Evolutionary conservation across 1,140 invertebrate genomes (phyloP).

Genomic region (Drosophila lacertosa): DNA sequence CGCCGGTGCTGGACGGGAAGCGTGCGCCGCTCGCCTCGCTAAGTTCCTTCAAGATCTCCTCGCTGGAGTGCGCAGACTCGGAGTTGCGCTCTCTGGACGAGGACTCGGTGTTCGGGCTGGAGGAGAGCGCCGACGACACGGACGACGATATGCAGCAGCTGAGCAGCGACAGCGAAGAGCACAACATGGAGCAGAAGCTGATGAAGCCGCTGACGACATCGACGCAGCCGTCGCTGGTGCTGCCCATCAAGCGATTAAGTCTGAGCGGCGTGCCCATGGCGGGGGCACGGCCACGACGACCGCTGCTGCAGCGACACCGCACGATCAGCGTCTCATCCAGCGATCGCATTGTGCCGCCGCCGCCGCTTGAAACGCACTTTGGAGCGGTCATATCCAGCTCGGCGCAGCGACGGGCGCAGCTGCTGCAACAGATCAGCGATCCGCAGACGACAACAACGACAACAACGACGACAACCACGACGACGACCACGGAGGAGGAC

Average conservation of each 20-base stretch:
- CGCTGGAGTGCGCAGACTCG: constrained; percentile 88
- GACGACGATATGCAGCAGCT: constrained; percentile 92
- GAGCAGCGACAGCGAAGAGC: constrained; percentile 90
- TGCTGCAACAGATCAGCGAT: constrained; percentile 80
- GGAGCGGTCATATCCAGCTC: constrained; percentile 68
- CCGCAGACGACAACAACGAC: constrained; percentile 79
- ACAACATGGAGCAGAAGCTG: background rate
- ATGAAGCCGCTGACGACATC: background rate
- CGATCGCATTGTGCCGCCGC: constrained; percentile 51
- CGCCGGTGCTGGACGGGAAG: constrained; percentile 57
- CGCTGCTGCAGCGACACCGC: constrained; percentile 72
- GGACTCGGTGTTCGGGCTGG: constrained; percentile 89
- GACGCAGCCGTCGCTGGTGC: background rate
- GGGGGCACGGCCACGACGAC: constrained; percentile 58
- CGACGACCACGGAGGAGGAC: constrained; percentile 76
- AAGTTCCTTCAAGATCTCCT: constrained; percentile 89
- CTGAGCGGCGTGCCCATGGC: constrained; percentile 44
- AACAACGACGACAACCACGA: constrained; percentile 74
- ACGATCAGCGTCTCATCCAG: constrained; percentile 64
- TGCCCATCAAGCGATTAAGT: constrained; percentile 64
- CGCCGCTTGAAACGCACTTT: constrained; percentile 74
- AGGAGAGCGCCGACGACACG: constrained; percentile 86
- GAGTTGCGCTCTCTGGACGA: constrained; percentile 88
- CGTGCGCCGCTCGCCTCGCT: constrained; percentile 91
- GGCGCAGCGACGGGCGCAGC: constrained; percentile 56